Conservation (phyloP, 2,113 vertebrate species). For the Mustela lutreola region DNA sequence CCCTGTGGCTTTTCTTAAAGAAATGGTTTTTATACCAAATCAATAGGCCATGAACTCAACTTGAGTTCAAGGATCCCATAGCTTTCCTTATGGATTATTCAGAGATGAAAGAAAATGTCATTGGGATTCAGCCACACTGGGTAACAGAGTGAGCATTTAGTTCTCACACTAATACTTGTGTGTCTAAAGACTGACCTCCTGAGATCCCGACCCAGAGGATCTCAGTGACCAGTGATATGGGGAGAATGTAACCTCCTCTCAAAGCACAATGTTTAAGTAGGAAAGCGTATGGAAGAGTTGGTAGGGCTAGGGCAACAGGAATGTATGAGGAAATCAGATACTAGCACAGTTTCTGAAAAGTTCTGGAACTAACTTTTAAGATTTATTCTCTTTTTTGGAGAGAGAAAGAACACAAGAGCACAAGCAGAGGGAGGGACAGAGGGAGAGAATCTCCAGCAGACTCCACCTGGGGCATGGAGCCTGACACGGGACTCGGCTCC, state of each 20-base stretch:
- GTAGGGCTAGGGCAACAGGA: neutral
- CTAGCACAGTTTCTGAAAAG: neutral
- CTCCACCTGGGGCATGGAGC: too few relatives aligned
- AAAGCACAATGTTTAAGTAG: neutral
- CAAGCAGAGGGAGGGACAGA: neutral
- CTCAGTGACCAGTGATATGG: neutral
- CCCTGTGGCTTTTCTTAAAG: neutral
- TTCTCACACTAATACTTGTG: neutral
- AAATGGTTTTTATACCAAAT: neutral
- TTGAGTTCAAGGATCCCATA: neutral
- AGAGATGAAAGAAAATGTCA: neutral
- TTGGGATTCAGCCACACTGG: too few relatives aligned
- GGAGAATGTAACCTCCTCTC: neutral
- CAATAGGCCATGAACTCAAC: neutral
- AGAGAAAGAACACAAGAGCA: neutral
- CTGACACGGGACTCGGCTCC: too few relatives aligned
- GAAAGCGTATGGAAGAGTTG: neutral
- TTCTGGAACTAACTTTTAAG: neutral
- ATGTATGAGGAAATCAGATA: neutral
- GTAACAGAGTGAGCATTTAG: neutral
- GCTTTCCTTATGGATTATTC: neutral
- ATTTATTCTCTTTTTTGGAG: neutral
- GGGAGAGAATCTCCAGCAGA: too few relatives aligned
- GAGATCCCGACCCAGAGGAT: neutral
- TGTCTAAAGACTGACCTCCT: neutral